Conservation (phyloP, 2,888 invertebrate species). For the Leptinotarsa juncta region DNA sequence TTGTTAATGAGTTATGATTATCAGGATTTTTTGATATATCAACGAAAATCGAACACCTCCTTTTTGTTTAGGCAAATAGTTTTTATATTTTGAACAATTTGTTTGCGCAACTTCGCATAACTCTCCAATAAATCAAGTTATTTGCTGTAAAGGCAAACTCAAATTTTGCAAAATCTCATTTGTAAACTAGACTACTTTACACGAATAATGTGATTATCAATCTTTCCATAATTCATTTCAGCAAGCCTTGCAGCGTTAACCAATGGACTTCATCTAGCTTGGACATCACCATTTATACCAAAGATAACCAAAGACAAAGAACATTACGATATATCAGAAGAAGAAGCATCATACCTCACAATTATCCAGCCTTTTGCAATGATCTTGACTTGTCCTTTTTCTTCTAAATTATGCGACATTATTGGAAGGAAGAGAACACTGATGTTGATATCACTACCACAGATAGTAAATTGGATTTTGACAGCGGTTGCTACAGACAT, state of each 20-base stretch:
- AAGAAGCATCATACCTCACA: slow-evolving; percentile 15
- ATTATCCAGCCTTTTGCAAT: slow-evolving; percentile 12
- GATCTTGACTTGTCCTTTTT: slow-evolving; percentile 2
- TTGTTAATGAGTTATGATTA: no score
- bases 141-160: no score
- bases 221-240: neutral
- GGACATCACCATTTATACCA: slow-evolving; percentile 11
- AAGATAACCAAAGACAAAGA: slow-evolving; percentile 13
- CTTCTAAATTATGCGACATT: slow-evolving; percentile 2
- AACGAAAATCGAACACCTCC: no score
- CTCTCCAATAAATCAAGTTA: no score
- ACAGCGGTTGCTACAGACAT: slow-evolving; percentile 4
- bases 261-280: slow-evolving; percentile 17
- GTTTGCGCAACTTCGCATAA: no score
- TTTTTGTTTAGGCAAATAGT: no score
- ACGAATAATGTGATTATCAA: neutral
- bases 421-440: slow-evolving; percentile 10
- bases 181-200: neutral
- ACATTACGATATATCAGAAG: slow-evolving; percentile 12
- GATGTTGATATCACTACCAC: slow-evolving; percentile 2
- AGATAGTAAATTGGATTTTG: neutral
- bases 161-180: neutral
- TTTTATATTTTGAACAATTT: no score
- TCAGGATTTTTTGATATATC: no score
- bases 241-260: slow-evolving; percentile 8